Evolutionary conservation across 2,888 invertebrate genomes (phyloP).

Genomic region (Ectobius pallidus): DNA sequence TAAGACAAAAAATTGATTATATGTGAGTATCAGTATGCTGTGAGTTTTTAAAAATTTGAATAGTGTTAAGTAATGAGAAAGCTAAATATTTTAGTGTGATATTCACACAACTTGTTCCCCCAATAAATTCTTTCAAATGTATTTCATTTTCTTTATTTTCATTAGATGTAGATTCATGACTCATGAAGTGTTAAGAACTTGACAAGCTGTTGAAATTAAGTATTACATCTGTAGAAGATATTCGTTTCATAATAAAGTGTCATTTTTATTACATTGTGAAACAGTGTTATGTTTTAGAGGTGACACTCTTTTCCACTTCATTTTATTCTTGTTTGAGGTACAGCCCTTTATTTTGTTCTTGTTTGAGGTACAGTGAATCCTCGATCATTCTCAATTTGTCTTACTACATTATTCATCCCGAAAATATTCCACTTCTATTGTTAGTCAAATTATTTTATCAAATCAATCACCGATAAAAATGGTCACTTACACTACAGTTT

Average conservation of each 20-base stretch:
- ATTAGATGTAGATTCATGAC: slow-evolving; percentile 25
- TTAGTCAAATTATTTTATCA: too few relatives aligned
- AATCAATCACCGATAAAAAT: too few relatives aligned
- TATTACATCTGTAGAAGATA: slow-evolving; percentile 24
- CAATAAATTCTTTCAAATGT: not conserved
- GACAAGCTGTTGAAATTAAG: slow-evolving; percentile 17
- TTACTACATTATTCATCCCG: too few relatives aligned
- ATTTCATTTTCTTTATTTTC: not conserved
- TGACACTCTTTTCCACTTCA: too few relatives aligned
- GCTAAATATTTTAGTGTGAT: slow-evolving; percentile 14
- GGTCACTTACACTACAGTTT: too few relatives aligned
- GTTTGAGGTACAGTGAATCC: too few relatives aligned
- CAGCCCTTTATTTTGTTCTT: too few relatives aligned
- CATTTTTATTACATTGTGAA: slow-evolving; percentile 11
- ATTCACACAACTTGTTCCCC: slow-evolving; percentile 16
- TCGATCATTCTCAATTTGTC: too few relatives aligned
- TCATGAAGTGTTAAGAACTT: not conserved
- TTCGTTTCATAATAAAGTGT: slow-evolving; percentile 26
- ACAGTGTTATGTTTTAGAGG: not conserved
- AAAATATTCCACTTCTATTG: too few relatives aligned
- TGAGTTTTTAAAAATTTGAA: slow-evolving; percentile 15
- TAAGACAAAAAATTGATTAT: not conserved
- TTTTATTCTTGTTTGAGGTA: too few relatives aligned
- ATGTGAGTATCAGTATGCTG: not conserved
- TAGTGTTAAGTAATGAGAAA: not conserved